Base-by-base conservation (phyloP, 92 coral and sea anemone genomes). In the Scolanthus callimorphus region DNA sequence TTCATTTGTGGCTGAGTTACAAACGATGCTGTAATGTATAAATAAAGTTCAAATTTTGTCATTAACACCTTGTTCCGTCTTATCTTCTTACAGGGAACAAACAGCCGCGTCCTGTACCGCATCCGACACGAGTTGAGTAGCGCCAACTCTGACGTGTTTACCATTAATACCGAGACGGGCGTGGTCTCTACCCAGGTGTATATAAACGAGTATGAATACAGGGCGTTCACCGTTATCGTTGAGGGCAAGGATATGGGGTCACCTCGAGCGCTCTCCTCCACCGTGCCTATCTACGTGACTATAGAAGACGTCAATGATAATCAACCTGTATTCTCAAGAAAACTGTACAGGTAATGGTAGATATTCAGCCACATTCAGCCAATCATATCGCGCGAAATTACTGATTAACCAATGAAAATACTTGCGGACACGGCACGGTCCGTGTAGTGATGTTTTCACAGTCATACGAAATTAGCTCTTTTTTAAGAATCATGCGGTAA, bases 211-310 rank as follows among this genome's bases (percentile, higher is more conserved):
- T 58, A 83, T 11, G 97, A 91, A 34, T 77, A 88, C 69, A 65
- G 97, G 29, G 30, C 30, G 1, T 77, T 91, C 41, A 80, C 74
- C 41, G 73, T 91, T 11, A 66, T 59, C 30, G 86, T 91, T 2
- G 96, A 88, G 48, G 97, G 89, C 12, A 88, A 76, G 39, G 97
- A 91, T 57, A 75, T 88, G 49, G 97, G 96, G 17, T 63, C 85
- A 17, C 89, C 97, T 31, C 66, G 51, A 23, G 77, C 91, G 31
- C 78, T 91, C 58, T 67, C 90, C 45, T 73, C 96, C n/a, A 63
- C 65, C 29, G 92, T 84, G 11, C 89, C 96, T 25, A 86, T 91
- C 20, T 72, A 88, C 73, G 85, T 91, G 63, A 64, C 77, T n/a
- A 72, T 91, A 28, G 75, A 63, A 24, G 97, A 91, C 60, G 80